Evolutionary conservation across 2,888 invertebrate species (phyloP), one percentile per base, ranked within the genome.

Genomic region (Dasypogon diadema): DNA sequence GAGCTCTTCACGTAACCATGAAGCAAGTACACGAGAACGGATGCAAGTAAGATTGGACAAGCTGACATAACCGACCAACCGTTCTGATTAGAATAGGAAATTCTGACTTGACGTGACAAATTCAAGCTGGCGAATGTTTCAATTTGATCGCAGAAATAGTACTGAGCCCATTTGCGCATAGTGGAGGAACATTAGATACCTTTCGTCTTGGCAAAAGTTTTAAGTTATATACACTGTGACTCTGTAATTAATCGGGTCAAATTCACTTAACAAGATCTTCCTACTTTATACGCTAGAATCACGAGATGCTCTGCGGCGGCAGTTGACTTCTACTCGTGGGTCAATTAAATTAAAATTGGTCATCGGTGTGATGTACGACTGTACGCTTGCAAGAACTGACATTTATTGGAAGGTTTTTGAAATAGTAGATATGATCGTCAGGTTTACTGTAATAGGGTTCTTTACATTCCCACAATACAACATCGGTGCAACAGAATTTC

Each of bases 161-260:
- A 1, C 21, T 10, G 21, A n/a, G 60, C 37, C 21, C 10, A 18
- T 60, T 5, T 30, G 4, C 26, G 26, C 16, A 5, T 16, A 16
- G 10, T 30, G 34, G 5, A 6, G 34, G 6, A 12, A 42, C 42
- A 12, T 42, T 3, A 42, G 42, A 12, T 42, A 42, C 3, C n/a
- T 30, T 5, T 30, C 30, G n/a, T 42, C 42, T 42, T 12, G 8
- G 42, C 42, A 34, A 30, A 58, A 34, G 16, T 58, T 30, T 24
- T 26, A 2, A 26, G 12, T n/a, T 34, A 37, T 12, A 14, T 16
- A 16, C 18, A 18, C 37, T 16, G 26, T 56, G 60, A 60, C 60
- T 60, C 21, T 60, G 37, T 37, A 60, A 60, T 60, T 60, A 60
- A 60, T 60, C 60, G 60, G 60, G 60, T 60, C 60, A 60, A 60